Base-by-base conservation (phyloP, 2,797 vertebrate genomes). In the Alfaro cultratus region DNA sequence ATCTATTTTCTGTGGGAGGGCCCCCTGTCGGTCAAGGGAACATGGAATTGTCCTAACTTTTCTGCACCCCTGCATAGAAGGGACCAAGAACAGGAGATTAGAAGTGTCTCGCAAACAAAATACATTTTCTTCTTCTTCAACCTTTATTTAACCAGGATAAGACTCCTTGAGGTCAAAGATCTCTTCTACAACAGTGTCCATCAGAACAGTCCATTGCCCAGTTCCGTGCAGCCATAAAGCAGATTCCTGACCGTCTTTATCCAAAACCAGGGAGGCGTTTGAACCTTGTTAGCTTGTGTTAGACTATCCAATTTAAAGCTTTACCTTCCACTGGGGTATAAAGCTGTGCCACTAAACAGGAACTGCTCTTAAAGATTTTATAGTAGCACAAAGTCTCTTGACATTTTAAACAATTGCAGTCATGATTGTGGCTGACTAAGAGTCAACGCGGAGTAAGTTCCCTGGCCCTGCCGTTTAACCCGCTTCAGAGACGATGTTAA, bases 341-440 rank as follows among this genome's bases (percentile, higher is more conserved):
- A 71, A 73, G 31, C 43, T 49, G 39, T 57, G 72, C 23, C 29
- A 36, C 70, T 62, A 73, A 79, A 51, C 9, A 47, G 21, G 12
- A 39, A 34, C 23, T 39, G 13, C 45, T 62, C 45, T 79, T 62
- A 49, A 79, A 79, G 53, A 46, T 21, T 18, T 73, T 41, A 36
- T 36, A 46, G 68, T 39, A 34, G 11, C 31, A 78, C 51, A 12
- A 41, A 41, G 78, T 79, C 71, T 74, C 31, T 49, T 41, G 71
- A 67, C 53, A 73, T 31, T 79, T 62, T 73, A 72, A 73, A n/a
- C 29, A 60, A 47, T 73, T 57, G 68, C 34, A 21, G 49, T 15
- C 68, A 34, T 57, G n/a, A 60, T 18, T 46, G 51, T 26, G 41
- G 39, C 29, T 11, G 51, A 73, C 53, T 47, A 60, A 62, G 23